A percentile compares a stretch with the other conserved stretches of the same genome.
These are phyloP conservation scores for Nerophis ophidion DNA, from an alignment of 2,113 vertebrate species.

Conservation along the genomic window DNA sequence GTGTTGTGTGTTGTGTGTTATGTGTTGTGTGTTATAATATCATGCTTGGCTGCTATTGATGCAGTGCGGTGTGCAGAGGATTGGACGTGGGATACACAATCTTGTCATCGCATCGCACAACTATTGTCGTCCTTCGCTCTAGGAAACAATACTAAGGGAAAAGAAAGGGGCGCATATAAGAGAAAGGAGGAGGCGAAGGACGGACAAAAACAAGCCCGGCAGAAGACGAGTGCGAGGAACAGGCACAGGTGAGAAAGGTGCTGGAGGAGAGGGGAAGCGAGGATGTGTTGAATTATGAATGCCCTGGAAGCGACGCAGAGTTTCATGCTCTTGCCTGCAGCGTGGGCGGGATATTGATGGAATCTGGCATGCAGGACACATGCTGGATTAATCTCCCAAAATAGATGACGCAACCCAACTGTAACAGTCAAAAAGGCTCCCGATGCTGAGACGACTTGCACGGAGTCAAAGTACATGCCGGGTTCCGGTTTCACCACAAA, in stretches of 20 bases:
- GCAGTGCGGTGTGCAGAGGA: conserved; percentile 23
- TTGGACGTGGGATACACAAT: conserved; percentile 25
- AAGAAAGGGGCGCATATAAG: neutral
- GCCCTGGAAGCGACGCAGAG: conserved; percentile 44
- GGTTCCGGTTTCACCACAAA: too few species aligned
- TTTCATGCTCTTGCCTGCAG: conserved; percentile 43
- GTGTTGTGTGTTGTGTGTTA: too few species aligned
- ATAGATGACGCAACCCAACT: neutral
- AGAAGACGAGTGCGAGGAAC: conserved; percentile 16
- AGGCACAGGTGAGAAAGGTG: conserved; percentile 31
- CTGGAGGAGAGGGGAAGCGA: conserved; percentile 15
- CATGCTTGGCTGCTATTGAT: conserved; percentile 35
- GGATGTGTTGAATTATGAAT: conserved; percentile 63
- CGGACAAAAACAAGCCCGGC: conserved; percentile 5
- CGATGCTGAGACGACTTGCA: too few species aligned
- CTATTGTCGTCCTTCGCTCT: conserved; percentile 38
- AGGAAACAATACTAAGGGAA: conserved; percentile 37
- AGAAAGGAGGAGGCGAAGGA: conserved; percentile 2
- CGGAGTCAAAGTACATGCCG: too few species aligned
- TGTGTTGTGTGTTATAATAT: conserved; percentile 3
- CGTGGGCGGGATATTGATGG: conserved; percentile 56
- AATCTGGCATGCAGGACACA: conserved; percentile 42
- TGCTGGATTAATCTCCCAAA: neutral
- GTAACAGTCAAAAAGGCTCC: neutral
- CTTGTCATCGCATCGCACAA: conserved; percentile 48